Evolutionary conservation across 2,113 vertebrate species (phyloP), one percentile per base, ranked within the genome.

Genomic region (Barbus barbus): DNA sequence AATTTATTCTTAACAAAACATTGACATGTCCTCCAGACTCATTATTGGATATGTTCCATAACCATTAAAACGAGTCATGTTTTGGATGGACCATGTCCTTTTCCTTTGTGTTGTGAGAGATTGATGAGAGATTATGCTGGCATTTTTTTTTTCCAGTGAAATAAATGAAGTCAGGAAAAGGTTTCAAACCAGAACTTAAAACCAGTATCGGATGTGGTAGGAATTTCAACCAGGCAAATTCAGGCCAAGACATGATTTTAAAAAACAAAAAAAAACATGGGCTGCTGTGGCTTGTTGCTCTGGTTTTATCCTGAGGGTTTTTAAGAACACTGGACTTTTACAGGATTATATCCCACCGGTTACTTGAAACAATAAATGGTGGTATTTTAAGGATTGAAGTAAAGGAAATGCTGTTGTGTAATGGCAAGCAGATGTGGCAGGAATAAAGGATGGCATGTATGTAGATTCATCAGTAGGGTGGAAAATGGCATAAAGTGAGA

Each of bases 91-190:
- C 88, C 91, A 83, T 83, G 90, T 90, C 87, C 85, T 91, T 81
- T 14, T 72, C 82, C 86, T 86, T 38, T 41, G 6, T 89, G 86
- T 86, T 72, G 87, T 90, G 82, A 67, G 90, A 44, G 83, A 87
- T 88, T 86, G 83, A 89, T n/a, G 72, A 86, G 82, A 71, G 87
- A 86, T 92, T 92, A 89, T 83, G 78, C 86, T 88, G 90, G 88
- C 85, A 53, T 51, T 28, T 3, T 73, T 67, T 2, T 73, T 46
- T 11, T 5, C 24, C 13, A 53, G 26, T 8, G 56, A 46, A 56
- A 26, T 13, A 71, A 72, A 41, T 4, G 16, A 3, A 31, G 24
- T 13, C 3, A n/a, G 53, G 12, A 24, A 38, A 73, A 77, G 12
- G 53, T 53, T 33, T 48, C 18, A 36, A 28, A n/a, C 26, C 14